A percentile compares a stretch with the other conserved stretches of the same genome.
phyloP scores from a whole-genome alignment of 2,888 invertebrate genomes.

The Miltochrista miniata region DNA sequence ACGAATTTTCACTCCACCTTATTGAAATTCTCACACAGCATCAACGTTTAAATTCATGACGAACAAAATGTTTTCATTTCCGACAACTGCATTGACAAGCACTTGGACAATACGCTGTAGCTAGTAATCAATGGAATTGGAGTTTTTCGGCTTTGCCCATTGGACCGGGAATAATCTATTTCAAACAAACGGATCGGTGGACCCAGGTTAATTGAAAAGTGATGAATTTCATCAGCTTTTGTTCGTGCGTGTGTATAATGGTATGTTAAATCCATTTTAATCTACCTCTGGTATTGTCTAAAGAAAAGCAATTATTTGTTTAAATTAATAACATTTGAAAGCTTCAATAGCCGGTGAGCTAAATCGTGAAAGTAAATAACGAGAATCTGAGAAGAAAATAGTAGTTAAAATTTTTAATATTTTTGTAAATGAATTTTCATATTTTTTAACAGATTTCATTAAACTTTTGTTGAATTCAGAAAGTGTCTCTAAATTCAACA shows the following conservation, averaged over 20 bases:
- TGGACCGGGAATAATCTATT: slow-evolving; percentile 50
- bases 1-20: no score
- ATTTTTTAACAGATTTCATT: no score
- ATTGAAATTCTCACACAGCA: not conserved
- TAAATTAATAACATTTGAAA: not conserved
- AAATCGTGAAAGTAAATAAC: no score
- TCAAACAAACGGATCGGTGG: slow-evolving; percentile 49
- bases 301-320: not conserved
- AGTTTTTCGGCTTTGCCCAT: slow-evolving; percentile 45
- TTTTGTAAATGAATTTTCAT: no score
- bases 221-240: slow-evolving; percentile 54
- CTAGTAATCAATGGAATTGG: slow-evolving; percentile 39
- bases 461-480: no score
- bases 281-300: slow-evolving; percentile 25
- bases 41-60: not conserved
- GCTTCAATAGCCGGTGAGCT: no score
- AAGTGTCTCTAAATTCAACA: no score
- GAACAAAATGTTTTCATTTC: slow-evolving; percentile 1
- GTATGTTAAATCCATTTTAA: slow-evolving; percentile 36
- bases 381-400: no score
- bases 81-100: slow-evolving; percentile 11
- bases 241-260: slow-evolving; percentile 26
- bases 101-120: slow-evolving; percentile 22
- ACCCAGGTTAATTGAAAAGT: slow-evolving; percentile 57
- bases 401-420: no score